A percentile compares a stretch with the other conserved stretches of the same genome.
These are phyloP conservation scores for Riparia riparia DNA, from an alignment of 2,113 vertebrate genomes.

Conservation along the genomic window DNA sequence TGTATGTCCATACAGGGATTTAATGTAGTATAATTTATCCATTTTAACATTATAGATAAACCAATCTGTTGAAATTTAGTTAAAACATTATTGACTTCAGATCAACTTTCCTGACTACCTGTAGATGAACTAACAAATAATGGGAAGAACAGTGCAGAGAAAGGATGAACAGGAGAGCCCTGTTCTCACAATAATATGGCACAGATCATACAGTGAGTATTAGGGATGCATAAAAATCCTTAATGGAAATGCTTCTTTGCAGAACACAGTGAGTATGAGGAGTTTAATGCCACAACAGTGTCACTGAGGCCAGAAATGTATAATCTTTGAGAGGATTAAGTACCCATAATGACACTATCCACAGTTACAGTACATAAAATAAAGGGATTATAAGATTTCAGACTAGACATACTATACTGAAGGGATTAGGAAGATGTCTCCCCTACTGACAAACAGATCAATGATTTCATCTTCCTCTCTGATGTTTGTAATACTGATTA, in stretches of 20 bases:
- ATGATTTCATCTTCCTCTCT: constrained; percentile 19
- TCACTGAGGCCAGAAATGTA: constrained; percentile 15
- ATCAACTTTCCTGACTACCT: neutral
- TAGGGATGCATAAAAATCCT: neutral
- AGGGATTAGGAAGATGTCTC: constrained; percentile 20
- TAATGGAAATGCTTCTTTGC: constrained; percentile 11
- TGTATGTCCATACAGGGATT: neutral
- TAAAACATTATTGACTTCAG: neutral
- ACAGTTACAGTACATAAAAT: neutral
- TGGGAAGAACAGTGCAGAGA: neutral
- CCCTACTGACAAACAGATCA: neutral
- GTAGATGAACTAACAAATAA: neutral
- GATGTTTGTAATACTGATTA: neutral
- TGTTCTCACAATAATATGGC: neutral
- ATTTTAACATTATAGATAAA: constrained; percentile 8
- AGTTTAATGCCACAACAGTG: neutral
- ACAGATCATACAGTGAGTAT: neutral
- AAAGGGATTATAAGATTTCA: constrained; percentile 32
- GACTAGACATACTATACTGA: neutral
- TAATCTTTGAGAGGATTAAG: constrained; percentile 37
- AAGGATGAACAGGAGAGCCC: neutral
- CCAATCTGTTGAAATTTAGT: constrained; percentile 27
- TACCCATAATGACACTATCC: constrained; percentile 17
- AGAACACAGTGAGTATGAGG: neutral
- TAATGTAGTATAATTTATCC: constrained; percentile 9